A percentile compares a stretch with the other conserved stretches of the same genome.
phyloP scores from a whole-genome alignment of 2,888 invertebrate genomes.

The Cetonia aurata region DNA sequence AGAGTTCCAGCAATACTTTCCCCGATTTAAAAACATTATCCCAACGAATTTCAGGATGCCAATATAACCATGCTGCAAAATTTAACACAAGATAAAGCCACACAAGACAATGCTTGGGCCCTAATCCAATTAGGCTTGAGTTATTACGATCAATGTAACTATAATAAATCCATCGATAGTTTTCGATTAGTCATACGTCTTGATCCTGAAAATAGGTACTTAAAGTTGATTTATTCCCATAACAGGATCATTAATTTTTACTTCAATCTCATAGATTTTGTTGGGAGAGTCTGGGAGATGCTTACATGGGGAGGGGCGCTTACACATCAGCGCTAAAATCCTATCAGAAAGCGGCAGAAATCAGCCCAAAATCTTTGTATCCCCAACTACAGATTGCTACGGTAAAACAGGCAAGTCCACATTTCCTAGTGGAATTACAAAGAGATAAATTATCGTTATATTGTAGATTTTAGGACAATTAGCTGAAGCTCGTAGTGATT shows the following conservation, averaged over 20 bases:
- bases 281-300: constrained; percentile 93
- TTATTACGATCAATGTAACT: constrained; percentile 80
- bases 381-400: constrained; percentile 82
- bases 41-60: constrained; percentile 66
- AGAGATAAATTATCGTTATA: constrained; percentile 7
- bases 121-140: constrained; percentile 87
- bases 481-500: constrained; percentile 80
- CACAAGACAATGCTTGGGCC: constrained; percentile 74
- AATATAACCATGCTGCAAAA: constrained; percentile 70
- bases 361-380: constrained; percentile 76
- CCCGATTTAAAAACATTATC: background rate
- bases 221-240: background rate
- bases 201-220: constrained; percentile 77
- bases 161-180: constrained; percentile 80
- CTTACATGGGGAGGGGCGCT: constrained; percentile 90
- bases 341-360: constrained; percentile 81
- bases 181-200: constrained; percentile 80
- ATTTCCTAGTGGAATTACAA: background rate
- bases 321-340: constrained; percentile 90
- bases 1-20: too few species aligned
- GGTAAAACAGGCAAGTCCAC: constrained; percentile 72
- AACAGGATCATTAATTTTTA: background rate
- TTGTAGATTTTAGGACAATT: constrained; percentile 74
- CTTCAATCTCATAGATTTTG: constrained; percentile 67
- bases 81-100: constrained; percentile 65